Evolutionary conservation across 2,888 invertebrate species (phyloP).

Genomic region (Drosophila cognata): DNA sequence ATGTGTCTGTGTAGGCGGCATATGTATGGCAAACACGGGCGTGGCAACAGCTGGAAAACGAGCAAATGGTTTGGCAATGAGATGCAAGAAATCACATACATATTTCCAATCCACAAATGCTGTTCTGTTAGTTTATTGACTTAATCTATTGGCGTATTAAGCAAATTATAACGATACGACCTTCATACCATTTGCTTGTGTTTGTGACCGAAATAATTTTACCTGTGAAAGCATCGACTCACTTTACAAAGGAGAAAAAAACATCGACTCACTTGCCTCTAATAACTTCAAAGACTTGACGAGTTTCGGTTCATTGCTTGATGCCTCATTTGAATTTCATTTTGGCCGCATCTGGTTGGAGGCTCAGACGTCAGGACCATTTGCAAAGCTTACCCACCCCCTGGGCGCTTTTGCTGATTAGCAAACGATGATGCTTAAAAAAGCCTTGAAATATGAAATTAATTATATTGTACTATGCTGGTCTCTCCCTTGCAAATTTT

Average conservation of each 20-base stretch:
- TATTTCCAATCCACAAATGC: constrained; percentile 32
- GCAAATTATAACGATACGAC: constrained; percentile 25
- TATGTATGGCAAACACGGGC: constrained; percentile 5
- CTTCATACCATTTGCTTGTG: not conserved
- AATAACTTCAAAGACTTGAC: constrained; percentile 59
- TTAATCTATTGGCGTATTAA: constrained; percentile 11
- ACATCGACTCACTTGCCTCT: constrained; percentile 49
- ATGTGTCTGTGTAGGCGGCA: constrained; percentile 10
- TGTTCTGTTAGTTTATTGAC: constrained; percentile 1
- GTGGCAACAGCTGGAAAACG: constrained; percentile 25
- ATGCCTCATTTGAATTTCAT: constrained; percentile 61
- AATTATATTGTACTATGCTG: constrained; percentile 24
- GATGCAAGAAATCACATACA: constrained; percentile 25
- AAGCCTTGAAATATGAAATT: constrained; percentile 36
- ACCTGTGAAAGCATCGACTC: not conserved
- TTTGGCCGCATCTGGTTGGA: constrained; percentile 22
- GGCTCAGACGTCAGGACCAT: not conserved
- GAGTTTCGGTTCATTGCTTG: constrained; percentile 39
- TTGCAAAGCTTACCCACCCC: not conserved
- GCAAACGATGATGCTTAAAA: constrained; percentile 71
- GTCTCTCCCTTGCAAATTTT: not conserved
- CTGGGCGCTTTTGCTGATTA: constrained; percentile 48
- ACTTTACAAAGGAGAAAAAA: constrained; percentile 15
- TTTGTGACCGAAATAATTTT: constrained; percentile 8
- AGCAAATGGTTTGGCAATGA: constrained; percentile 50